Base-by-base conservation (phyloP, 2,113 vertebrate genomes). In the Myotis davidii region DNA sequence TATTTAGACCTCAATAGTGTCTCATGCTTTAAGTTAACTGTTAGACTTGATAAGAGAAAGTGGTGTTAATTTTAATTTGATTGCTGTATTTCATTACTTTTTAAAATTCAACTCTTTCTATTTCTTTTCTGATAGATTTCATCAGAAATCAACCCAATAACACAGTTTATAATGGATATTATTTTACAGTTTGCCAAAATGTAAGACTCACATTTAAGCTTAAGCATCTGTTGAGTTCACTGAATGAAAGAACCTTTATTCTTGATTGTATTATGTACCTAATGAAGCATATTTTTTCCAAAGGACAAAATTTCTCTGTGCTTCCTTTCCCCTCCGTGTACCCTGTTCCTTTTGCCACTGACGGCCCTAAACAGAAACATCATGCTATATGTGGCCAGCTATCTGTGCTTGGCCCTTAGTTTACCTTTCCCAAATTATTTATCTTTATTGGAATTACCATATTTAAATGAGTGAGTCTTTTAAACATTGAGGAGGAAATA, bases 61-160 rank as follows among this genome's bases (percentile, higher is more conserved):
- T 91, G 48, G 96, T 95, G 94, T 81, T 97, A 96, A 92, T 97
- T 96, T 97, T 97, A 97, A 97, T 97, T 97, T 90, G 78, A 97
- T 97, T 94, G 50, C 56, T 96, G 88, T 96, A 96, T 96, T 96
- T 97, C 92, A 96, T 97, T 96, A 90, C 92, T 94, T 90, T 72
- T 39, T 81, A 95, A 27, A 61, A 95, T 96, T 96, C 14, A 2
- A 32, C 37, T 45, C 87, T 95, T 96, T 94, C 54, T 83, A 92
- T 95, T 96, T 91, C 27, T 90, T 91, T 93, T 85, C 73, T 69
- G 34, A 93, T 95, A 87, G 23, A 90, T 94, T 96, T 95, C 50
- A 74, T 94, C 45, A 96, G 61, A 93, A 95, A 92, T 76, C 54
- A 88, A 17, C 21, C 92, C 52, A 29, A 95, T 85, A 94, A 65